Base-by-base conservation (phyloP, 1,140 invertebrate genomes). In the Hermetia illucens region DNA sequence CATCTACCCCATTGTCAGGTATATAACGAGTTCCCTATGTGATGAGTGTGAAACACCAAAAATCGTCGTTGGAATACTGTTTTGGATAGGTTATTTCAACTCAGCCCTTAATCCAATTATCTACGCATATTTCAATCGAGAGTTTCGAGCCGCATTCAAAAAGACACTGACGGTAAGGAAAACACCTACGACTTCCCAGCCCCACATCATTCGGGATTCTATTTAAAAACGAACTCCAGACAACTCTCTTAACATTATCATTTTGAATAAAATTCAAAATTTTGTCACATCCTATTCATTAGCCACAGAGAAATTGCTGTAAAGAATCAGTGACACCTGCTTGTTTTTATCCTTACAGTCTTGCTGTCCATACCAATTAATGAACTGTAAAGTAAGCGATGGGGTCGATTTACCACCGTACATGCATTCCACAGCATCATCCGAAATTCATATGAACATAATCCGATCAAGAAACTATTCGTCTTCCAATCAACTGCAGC, bases 71-170 rank as follows among this genome's bases (percentile, higher is more conserved):
- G 81, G 82, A 1, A 72, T 79, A 2, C 75, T 95, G 8, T 95
- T 95, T 66, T 98, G 93, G 93, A 82, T 96, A 13, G 93, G 92
- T 3, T 97, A 96, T 67, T 88, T 92, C 66, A 96, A 96, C 65
- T 93, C 88, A 16, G 86, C 87, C n/a, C 70, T 94, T 16, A 95
- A 96, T 61, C 91, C 91, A 1, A 71, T 94, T 40, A 93, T 95
- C 53, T 97, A 97, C 69, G 90, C 89, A 13, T 95, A 95, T 61
- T 96, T 94, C 71, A 95, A 96, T 64, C 69, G 87, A 29, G 92
- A 96, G 58, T 97, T 97, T 60, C 71, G 91, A 41, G 80, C 77
- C 27, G 90, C 91, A 2, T 96, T 95, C 66, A 81, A 86, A 57
- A 86, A 86, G 55, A 92, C 87, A 2, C 72, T 95, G 42, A 83